Conservation (phyloP, 2,113 vertebrate species). For the Egretta garzetta region DNA sequence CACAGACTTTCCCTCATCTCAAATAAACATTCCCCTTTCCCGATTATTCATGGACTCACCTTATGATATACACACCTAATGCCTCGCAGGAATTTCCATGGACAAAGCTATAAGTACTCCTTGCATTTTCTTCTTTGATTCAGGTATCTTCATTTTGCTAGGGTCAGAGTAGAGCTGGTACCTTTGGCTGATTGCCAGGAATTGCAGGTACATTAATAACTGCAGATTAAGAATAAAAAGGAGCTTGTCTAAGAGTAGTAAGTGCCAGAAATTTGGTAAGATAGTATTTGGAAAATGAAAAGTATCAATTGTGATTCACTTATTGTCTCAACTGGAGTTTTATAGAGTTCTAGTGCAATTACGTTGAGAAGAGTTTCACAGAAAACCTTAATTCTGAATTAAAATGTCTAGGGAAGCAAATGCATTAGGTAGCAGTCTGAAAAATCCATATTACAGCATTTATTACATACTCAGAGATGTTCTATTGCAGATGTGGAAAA, state of each 20-base stretch:
- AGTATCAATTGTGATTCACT: background rate
- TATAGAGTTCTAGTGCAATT: background rate
- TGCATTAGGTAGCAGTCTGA: background rate
- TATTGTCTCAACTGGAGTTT: background rate
- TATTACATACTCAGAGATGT: background rate
- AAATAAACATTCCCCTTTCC: background rate
- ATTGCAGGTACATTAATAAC: background rate
- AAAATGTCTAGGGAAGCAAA: background rate
- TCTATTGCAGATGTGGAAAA: background rate
- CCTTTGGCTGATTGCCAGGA: background rate
- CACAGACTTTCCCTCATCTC: background rate
- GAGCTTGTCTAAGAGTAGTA: background rate
- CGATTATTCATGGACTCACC: background rate
- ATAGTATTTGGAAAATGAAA: background rate
- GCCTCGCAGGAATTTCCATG: background rate
- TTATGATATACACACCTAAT: background rate
- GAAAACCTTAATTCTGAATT: conserved; percentile 14
- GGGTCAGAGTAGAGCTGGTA: background rate
- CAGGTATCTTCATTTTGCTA: background rate
- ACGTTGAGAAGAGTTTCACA: background rate
- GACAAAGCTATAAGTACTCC: background rate
- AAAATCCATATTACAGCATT: conserved; percentile 3
- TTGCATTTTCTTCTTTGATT: background rate
- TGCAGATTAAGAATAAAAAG: background rate
- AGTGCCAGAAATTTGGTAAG: background rate